Evolutionary conservation across 1,140 invertebrate species (phyloP), one percentile per base, ranked within the genome.

Genomic region (Panulirus ornatus): DNA sequence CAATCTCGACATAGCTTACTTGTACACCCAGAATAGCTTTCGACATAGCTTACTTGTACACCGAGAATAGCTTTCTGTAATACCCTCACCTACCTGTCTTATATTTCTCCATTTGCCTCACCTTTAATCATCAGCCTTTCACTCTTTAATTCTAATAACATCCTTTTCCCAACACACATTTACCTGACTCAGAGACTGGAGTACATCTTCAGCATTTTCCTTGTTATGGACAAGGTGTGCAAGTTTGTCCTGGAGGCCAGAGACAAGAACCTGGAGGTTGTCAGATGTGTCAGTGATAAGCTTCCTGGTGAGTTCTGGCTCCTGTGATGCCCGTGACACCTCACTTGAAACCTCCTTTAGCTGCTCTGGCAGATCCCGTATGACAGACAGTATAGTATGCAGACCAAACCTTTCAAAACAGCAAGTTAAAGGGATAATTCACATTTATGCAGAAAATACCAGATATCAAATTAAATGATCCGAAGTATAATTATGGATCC

Each of bases 361-460:
- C 30, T 86, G 44, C 19, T 76, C 84, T 6, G 84, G 84, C 47
- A 86, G 16, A 14, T 54, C 34, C 5, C 47, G 71, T 71, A 86
- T 86, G 71, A 86, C 84, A 27, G 71, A 76, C 8, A 86, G 44
- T n/a, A 86, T 86, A 0, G 84, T 86, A 47, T 86, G 71, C 42
- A 86, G 71, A 3, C 84, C 84, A 34, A 86, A 51, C 82, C 82
- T 84, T 58, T 40, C 27, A 14, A 30, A 14, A 73, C 34, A 73
- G 14, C 30, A 22, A 11, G 51, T 11, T 22, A 58, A 11, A 11
- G 22, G 51, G 11, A 8, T 5, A 6, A 8, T 38, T 3, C 2
- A 8, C 11, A 8, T 76, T 3, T 34, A 76, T 76, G 38, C 22
- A 8, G 73, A 36, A n/a, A n/a, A n/a, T n/a, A n/a, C n/a, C 38